Evolutionary conservation across 2,888 invertebrate genomes (phyloP), one percentile per base, ranked within the genome.

Genomic region (Athalia cordata): DNA sequence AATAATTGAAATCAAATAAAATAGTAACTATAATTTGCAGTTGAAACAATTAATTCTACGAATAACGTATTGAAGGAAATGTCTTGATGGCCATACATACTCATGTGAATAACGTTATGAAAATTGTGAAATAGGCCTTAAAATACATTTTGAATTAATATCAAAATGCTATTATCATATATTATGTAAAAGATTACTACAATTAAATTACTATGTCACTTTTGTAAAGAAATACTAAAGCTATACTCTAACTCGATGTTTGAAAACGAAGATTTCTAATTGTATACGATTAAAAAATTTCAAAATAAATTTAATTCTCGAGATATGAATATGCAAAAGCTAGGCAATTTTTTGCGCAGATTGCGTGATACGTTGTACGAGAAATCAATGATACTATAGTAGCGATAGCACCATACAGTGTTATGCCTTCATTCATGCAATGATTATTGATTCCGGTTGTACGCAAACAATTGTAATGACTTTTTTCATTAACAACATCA

Each of bases 131-230:
- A 62, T 75, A 62, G 74, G 62, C 52, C 52, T 62, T 52, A 13
- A 29, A 75, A 62, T 29, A 29, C 6, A 62, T 15, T 62, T 62
- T 15, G 9, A 62, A 62, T 75, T 50, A 43, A 62, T 75, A n/a
- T 43, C 45, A 43, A 75, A 75, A 62, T 62, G 50, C 50, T 50
- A 72, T 47, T 59, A 72, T 57, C 50, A 15, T 29, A 52, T 66
- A 43, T 13, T 59, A 75, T 29, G 49, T 75, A 62, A 52, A 62
- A 75, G 49, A 75, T 49, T 61, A 50, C 61, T 75, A 52, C 9
- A 29, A 62, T 75, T 62, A 75, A 61, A 75, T 75, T 75, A 75
- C 64, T 64, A 75, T 61, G 75, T 62, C 62, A 75, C 62, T 75
- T 62, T 64, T 75, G 29, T 50, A 74, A 49, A 62, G 29, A 62